Percentiles rank a stretch among this genome's conserved stretches.
Conservation (phyloP, 2,113 vertebrate species). For the Oryzias celebensis region DNA sequence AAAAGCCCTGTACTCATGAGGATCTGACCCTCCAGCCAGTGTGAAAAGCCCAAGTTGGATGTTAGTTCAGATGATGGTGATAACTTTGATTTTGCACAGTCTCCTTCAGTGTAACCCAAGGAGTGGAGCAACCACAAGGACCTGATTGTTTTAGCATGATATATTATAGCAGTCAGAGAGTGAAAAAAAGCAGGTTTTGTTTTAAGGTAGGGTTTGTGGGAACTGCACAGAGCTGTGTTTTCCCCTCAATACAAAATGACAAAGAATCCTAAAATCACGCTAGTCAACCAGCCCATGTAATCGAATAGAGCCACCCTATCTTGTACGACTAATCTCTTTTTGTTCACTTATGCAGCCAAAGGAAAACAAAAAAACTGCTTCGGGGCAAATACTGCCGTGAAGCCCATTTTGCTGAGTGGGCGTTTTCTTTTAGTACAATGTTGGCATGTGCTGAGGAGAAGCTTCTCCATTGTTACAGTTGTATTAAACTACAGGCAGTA, state of each 20-base stretch:
- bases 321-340: slow-evolving; percentile 18
- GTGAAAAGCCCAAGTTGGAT: slow-evolving; percentile 13
- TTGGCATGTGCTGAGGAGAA: slow-evolving; percentile 24
- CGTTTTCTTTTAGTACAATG: slow-evolving; percentile 37
- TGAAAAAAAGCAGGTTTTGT: slow-evolving; percentile 4
- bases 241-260: neutral
- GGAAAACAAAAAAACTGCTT: slow-evolving; percentile 18
- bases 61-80: slow-evolving; percentile 15
- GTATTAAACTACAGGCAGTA: slow-evolving; percentile 19
- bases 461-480: slow-evolving; percentile 20
- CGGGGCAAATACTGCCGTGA: slow-evolving; percentile 24
- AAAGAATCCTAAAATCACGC: slow-evolving; percentile 14
- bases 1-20: slow-evolving; percentile 8
- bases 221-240: slow-evolving; percentile 17
- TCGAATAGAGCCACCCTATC: slow-evolving; percentile 27
- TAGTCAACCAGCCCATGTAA: slow-evolving; percentile 15
- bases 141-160: slow-evolving; percentile 2
- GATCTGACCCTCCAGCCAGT: slow-evolving; percentile 4
- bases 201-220: slow-evolving; percentile 8
- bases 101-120: neutral
- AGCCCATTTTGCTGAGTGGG: slow-evolving; percentile 18
- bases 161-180: slow-evolving; percentile 14
- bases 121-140: no score
- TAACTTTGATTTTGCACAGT: neutral
- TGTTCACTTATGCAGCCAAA: slow-evolving; percentile 18